Evolutionary conservation across 1,140 invertebrate species (phyloP).

Genomic region (Oncopeltus fasciatus): DNA sequence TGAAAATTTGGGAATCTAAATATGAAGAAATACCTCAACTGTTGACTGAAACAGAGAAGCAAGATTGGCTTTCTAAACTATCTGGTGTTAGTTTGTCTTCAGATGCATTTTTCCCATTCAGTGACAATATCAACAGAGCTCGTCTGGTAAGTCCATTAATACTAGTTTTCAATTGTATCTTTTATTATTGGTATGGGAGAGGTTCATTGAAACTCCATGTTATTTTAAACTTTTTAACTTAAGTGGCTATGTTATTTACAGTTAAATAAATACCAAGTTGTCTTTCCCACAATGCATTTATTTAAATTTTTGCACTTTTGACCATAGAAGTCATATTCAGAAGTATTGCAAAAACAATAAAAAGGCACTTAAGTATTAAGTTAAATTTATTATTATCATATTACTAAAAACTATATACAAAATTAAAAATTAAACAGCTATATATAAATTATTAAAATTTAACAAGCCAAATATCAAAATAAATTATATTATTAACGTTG

Average conservation of each 20-base stretch:
- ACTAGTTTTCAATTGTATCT: neutral
- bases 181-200: neutral
- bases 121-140: slow-evolving; percentile 93
- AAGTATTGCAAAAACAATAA: too few species aligned
- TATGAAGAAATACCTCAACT: slow-evolving; percentile 61
- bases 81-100: slow-evolving; percentile 84
- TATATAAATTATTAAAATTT: too few species aligned
- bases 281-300: too few species aligned
- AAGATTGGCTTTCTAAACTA: slow-evolving; percentile 65
- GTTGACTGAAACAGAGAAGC: slow-evolving; percentile 50
- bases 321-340: too few species aligned
- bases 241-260: neutral
- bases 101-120: slow-evolving; percentile 96
- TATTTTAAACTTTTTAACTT: neutral
- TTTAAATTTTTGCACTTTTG: too few species aligned
- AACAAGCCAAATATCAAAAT: too few species aligned
- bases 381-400: too few species aligned
- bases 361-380: too few species aligned
- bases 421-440: too few species aligned
- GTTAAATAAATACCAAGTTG: too few species aligned
- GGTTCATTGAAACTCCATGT: neutral
- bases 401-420: too few species aligned
- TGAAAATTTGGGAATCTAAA: slow-evolving; percentile 47
- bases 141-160: slow-evolving; percentile 51
- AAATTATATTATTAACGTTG: too few species aligned